These are phyloP conservation scores for Parasteatoda tepidariorum DNA, from an alignment of 1,140 invertebrate species.

Conservation along the genomic window DNA sequence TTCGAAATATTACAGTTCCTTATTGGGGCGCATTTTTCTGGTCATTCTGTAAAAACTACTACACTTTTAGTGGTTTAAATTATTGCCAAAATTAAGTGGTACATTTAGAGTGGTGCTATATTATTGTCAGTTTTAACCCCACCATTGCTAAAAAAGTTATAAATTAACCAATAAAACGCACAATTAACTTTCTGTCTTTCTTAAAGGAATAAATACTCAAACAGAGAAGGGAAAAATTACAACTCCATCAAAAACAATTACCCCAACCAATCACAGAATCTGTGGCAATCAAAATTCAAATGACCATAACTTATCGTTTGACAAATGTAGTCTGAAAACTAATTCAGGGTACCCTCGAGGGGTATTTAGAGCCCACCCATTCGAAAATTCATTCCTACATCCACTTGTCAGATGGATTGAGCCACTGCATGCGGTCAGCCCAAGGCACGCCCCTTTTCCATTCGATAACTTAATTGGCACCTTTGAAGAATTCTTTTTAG, in stretches of 20 bases:
- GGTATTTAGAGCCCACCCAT: not conserved
- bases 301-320: not conserved
- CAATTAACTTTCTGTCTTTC: too few relatives aligned
- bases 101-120: too few relatives aligned
- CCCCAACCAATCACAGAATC: not conserved
- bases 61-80: too few relatives aligned
- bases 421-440: not conserved
- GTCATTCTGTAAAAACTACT: too few relatives aligned
- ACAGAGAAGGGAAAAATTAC: not conserved
- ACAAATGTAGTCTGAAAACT: conserved; percentile 6
- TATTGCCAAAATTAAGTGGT: too few relatives aligned
- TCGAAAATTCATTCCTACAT: not conserved
- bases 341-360: conserved; percentile 4
- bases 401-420: not conserved
- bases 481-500: not conserved
- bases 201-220: too few relatives aligned
- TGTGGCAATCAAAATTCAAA: conserved; percentile 16
- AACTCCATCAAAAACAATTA: conserved; percentile 21
- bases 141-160: too few relatives aligned
- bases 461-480: conserved; percentile 42
- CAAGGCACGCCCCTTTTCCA: conserved; percentile 1
- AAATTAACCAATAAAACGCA: too few relatives aligned
- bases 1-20: too few relatives aligned
- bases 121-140: too few relatives aligned
- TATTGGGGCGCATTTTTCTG: too few relatives aligned